Percentiles rank a stretch among this genome's conserved stretches.
These are phyloP conservation scores for Formica exsecta DNA, from an alignment of 1,140 invertebrate genomes.

Conservation along the genomic window DNA sequence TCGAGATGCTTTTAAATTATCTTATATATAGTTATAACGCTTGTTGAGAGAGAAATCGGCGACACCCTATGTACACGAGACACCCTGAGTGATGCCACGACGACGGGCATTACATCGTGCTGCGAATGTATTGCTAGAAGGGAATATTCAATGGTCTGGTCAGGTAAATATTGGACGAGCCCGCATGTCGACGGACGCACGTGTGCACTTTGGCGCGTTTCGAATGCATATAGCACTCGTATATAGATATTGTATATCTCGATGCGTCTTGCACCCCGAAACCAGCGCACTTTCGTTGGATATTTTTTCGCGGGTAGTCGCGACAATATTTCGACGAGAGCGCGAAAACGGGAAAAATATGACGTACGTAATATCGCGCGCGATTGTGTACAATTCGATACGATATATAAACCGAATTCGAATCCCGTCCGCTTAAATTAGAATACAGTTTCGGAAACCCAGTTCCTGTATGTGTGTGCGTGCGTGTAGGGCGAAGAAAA, in stretches of 20 bases:
- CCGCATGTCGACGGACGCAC: constrained; percentile 39
- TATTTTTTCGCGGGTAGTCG: constrained; percentile 11
- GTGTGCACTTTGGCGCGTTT: neutral
- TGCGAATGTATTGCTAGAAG: constrained; percentile 76
- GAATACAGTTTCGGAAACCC: constrained; percentile 17
- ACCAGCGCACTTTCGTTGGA: neutral
- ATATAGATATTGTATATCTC: constrained; percentile 6
- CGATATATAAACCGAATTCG: constrained; percentile 28
- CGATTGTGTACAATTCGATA: neutral
- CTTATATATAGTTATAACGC: no score
- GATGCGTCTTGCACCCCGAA: neutral
- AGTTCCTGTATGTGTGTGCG: neutral
- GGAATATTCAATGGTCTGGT: constrained; percentile 81
- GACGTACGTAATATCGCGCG: neutral
- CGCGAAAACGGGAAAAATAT: constrained; percentile 26
- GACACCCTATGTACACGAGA: constrained; percentile 48
- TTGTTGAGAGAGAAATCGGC: neutral
- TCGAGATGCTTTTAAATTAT: no score
- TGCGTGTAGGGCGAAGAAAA: neutral
- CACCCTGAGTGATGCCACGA: constrained; percentile 42
- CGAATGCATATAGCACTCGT: neutral
- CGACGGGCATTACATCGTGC: constrained; percentile 75
- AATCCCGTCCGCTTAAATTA: neutral
- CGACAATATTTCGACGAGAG: constrained; percentile 18
- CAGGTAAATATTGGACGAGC: constrained; percentile 82